Evolutionary conservation across 1,140 invertebrate genomes (phyloP).

Genomic region (Ladona fulva): DNA sequence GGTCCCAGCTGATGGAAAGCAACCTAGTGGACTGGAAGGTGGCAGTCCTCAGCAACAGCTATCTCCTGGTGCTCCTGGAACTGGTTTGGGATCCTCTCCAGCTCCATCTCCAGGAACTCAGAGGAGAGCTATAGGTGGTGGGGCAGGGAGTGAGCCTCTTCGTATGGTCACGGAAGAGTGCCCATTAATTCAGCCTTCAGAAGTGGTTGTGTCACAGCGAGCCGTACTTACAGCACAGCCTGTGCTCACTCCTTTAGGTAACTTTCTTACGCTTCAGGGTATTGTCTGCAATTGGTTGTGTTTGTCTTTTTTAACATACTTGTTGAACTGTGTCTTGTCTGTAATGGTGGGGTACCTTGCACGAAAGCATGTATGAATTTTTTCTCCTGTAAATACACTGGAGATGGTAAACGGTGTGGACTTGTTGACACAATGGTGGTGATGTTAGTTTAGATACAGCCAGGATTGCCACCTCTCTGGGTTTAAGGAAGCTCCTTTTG

Average conservation of each 20-base stretch:
- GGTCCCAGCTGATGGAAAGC: not conserved
- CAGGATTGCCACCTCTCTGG: no score
- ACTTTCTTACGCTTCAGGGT: not conserved
- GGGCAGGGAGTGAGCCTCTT: constrained; percentile 30
- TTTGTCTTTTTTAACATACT: no score
- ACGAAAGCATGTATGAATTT: no score
- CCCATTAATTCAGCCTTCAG: constrained; percentile 66
- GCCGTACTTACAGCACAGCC: constrained; percentile 67
- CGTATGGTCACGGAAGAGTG: constrained; percentile 43
- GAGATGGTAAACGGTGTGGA: no score
- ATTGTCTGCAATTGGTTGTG: no score
- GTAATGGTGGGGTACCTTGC: no score
- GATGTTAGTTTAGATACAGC: no score
- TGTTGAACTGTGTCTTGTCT: no score
- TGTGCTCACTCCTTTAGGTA: constrained; percentile 70
- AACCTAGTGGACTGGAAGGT: not conserved
- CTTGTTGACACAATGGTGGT: no score
- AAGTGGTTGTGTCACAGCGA: constrained; percentile 63
- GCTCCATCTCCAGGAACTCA: not conserved
- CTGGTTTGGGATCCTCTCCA: not conserved
- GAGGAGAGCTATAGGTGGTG: constrained; percentile 24
- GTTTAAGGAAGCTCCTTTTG: no score
- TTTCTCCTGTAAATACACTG: no score
- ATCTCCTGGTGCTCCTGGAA: not conserved
- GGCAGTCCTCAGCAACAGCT: not conserved